These are phyloP conservation scores for Fratercula arctica DNA, from an alignment of 2,797 vertebrate genomes.

Conservation along the genomic window DNA sequence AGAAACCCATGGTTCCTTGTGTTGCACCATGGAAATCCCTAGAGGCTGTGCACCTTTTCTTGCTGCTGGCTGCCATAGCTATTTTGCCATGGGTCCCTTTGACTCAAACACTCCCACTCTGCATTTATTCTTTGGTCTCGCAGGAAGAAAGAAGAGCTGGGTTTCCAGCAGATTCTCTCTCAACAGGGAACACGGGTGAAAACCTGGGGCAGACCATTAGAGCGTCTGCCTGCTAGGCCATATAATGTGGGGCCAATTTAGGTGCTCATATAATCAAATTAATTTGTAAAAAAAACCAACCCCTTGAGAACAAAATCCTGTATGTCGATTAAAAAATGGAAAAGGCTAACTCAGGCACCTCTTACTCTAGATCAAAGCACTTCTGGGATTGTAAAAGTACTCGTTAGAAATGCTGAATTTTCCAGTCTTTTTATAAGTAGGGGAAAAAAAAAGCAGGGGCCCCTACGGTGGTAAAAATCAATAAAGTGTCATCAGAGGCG, in stretches of 20 bases:
- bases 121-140: neutral
- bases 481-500: neutral
- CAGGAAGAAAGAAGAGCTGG: neutral
- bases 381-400: neutral
- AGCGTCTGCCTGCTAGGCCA: accelerated
- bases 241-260: neutral
- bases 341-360: neutral
- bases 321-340: neutral
- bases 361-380: neutral
- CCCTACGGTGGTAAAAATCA: neutral
- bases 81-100: neutral
- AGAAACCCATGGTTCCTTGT: neutral
- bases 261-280: neutral
- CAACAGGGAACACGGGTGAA: neutral
- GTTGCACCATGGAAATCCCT: neutral
- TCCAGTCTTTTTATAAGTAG: neutral
- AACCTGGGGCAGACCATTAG: neutral
- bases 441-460: neutral
- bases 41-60: accelerated
- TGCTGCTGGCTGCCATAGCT: neutral
- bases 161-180: neutral
- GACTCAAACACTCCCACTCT: neutral
- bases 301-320: neutral
- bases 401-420: neutral
- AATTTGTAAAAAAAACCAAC: neutral